Conservation (phyloP, 1,140 invertebrate species). For the Zaprionus camerounensis region DNA sequence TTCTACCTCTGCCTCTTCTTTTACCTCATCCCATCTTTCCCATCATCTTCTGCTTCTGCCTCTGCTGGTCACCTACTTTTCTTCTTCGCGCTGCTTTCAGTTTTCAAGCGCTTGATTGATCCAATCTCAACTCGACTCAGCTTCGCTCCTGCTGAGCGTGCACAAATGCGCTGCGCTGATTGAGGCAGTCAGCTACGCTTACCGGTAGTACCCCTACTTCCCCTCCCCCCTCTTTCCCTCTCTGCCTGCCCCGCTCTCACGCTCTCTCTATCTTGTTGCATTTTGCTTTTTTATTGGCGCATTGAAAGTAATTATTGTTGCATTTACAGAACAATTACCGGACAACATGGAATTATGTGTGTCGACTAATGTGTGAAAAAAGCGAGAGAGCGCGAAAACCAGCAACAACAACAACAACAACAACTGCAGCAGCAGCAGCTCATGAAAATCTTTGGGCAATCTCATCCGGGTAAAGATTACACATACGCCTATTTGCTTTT, state of each 20-base stretch:
- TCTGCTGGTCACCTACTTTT: constrained; percentile 77
- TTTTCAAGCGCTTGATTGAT: constrained; percentile 70
- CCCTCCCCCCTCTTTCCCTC: neutral
- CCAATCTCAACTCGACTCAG: constrained; percentile 43
- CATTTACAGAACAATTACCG: constrained; percentile 82
- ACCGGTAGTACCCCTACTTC: neutral
- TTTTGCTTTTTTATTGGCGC: constrained; percentile 66
- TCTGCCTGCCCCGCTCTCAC: neutral
- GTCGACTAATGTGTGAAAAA: constrained; percentile 79
- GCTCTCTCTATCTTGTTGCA: neutral
- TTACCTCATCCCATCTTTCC: neutral
- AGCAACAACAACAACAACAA: neutral
- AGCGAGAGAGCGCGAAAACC: constrained; percentile 6
- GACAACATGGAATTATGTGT: constrained; percentile 80
- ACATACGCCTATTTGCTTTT: constrained; percentile 66
- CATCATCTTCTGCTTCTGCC: neutral
- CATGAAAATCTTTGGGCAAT: constrained; percentile 44
- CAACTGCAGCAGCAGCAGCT: neutral
- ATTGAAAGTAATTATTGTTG: constrained; percentile 82
- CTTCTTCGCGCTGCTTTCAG: constrained; percentile 59
- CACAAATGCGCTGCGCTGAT: constrained; percentile 74
- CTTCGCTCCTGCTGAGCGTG: constrained; percentile 67
- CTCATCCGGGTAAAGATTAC: constrained; percentile 77
- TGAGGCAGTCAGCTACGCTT: constrained; percentile 46
- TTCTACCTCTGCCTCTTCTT: neutral